Percentiles rank a stretch among this genome's conserved stretches.
These are phyloP conservation scores for Loris lydekkerianus DNA, from an alignment of 2,797 vertebrate genomes.

Conservation along the genomic window DNA sequence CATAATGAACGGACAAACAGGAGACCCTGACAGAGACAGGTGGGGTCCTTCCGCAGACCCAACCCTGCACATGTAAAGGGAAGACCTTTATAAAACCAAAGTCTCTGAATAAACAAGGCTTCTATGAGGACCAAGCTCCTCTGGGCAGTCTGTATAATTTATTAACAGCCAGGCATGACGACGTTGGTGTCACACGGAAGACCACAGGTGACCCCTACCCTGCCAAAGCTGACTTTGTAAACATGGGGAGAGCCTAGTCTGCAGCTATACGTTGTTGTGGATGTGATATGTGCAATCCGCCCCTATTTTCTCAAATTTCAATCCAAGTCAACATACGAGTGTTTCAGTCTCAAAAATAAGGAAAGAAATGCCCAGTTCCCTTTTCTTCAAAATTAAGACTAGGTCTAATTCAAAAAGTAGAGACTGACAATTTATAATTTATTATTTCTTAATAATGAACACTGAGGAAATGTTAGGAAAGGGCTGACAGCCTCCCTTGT, in stretches of 20 bases:
- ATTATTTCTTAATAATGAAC: background rate
- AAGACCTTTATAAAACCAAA: background rate
- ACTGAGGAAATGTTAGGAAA: background rate
- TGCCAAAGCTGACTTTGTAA: rapidly evolving
- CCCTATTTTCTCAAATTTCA: background rate
- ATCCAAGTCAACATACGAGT: rapidly evolving
- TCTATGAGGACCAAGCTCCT: background rate
- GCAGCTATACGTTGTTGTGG: rapidly evolving
- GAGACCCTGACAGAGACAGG: background rate
- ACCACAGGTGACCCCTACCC: rapidly evolving
- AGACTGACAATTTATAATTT: background rate
- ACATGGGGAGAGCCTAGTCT: rapidly evolving
- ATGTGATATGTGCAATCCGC: rapidly evolving
- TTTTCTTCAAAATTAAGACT: background rate
- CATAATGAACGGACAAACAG: rapidly evolving
- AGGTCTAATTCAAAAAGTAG: background rate
- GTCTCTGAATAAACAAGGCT: background rate
- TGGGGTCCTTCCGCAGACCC: rapidly evolving
- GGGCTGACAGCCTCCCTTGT: too few species aligned
- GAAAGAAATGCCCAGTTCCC: background rate
- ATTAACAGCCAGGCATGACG: rapidly evolving
- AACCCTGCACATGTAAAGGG: background rate
- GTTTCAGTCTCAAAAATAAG: background rate
- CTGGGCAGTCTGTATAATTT: background rate
- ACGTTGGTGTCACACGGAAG: rapidly evolving